Evolutionary conservation across 2,888 invertebrate species (phyloP).

Genomic region (Allophyes oxyacanthae): DNA sequence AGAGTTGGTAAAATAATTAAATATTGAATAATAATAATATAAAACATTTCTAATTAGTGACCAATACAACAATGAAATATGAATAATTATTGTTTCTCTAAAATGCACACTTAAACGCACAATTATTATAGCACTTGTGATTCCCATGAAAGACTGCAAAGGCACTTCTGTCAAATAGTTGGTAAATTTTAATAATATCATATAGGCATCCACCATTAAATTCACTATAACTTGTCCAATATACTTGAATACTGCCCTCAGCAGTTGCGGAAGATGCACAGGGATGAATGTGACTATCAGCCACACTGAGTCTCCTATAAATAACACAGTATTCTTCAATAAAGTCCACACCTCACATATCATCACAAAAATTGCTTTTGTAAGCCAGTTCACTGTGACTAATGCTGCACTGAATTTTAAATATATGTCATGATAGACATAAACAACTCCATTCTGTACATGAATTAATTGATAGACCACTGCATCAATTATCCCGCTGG

Average conservation of each 20-base stretch:
- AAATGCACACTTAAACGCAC: slow-evolving; percentile 76
- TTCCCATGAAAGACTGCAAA: slow-evolving; percentile 82
- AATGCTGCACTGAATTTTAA: slow-evolving; percentile 58
- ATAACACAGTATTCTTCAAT: slow-evolving; percentile 71
- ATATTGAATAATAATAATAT: slow-evolving; percentile 76
- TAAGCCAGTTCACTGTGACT: slow-evolving; percentile 60
- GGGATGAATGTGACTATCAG: slow-evolving; percentile 81
- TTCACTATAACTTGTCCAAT: slow-evolving; percentile 60
- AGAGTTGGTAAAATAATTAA: slow-evolving; percentile 80
- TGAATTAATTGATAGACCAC: slow-evolving; percentile 52
- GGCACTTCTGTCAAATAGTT: slow-evolving; percentile 85
- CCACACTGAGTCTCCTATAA: slow-evolving; percentile 80
- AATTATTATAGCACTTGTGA: slow-evolving; percentile 77
- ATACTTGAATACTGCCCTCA: slow-evolving; percentile 64
- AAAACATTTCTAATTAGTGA: slow-evolving; percentile 73
- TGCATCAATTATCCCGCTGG: slow-evolving; percentile 58
- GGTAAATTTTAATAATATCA: slow-evolving; percentile 76
- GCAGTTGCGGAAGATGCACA: slow-evolving; percentile 75
- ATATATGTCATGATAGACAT: slow-evolving; percentile 56
- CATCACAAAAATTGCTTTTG: slow-evolving; percentile 61
- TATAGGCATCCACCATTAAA: slow-evolving; percentile 70
- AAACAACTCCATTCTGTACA: slow-evolving; percentile 61
- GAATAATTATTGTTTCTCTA: slow-evolving; percentile 68
- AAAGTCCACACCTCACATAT: slow-evolving; percentile 70
- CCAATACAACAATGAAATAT: slow-evolving; percentile 73